Base-by-base conservation (phyloP, 2,113 vertebrate genomes). In the Hyperopisus bebe region DNA sequence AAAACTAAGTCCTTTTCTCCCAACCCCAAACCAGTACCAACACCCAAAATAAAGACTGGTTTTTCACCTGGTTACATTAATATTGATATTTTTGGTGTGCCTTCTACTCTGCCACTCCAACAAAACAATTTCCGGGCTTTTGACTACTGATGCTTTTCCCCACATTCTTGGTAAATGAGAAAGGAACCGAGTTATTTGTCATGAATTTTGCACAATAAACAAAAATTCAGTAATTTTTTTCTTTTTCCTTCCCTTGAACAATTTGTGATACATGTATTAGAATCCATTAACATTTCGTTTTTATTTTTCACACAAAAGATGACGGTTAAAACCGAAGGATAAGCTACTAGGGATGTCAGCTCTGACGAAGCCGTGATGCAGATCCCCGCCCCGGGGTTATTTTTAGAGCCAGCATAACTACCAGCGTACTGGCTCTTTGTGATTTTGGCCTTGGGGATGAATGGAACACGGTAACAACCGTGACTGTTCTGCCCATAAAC, bases 401-500 rank as follows among this genome's bases (percentile, higher is more conserved):
- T 90, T 90, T 85, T 90, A 90, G 77, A 90, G 42, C 17, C 62
- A 24, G 15, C 39, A 9, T 44, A 88, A 53, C 86, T 44, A 86
- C 88, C 87, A 89, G 31, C 13, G 47, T 50, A 58, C 66, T 24
- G 66, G 48, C 84, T 86, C 86, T 44, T 66, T 88, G 66, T 27
- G 70, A 47, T 91, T 66, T 86, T 88, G n/a, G 84, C 90, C 90
- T 89, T 87, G 35, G 85, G 88, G 88, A 58, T 58, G 90, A 88
- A 90, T 53, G 24, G 47, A 47, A 51, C 86, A 62, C 24, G 31
- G 58, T 90, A 90, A 80, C 47, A 90, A 80, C 47, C 21, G 39
- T 46, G 83, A 85, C 84, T 42, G 89, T 24, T 86, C 90, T 88
- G 21, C 39, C 27, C 58, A 90, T 83, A 88, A 88, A 83, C 51